A percentile compares a stretch with the other conserved stretches of the same genome.
Conservation (phyloP, 2,113 vertebrate species). For the Hemibagrus wyckioides region DNA sequence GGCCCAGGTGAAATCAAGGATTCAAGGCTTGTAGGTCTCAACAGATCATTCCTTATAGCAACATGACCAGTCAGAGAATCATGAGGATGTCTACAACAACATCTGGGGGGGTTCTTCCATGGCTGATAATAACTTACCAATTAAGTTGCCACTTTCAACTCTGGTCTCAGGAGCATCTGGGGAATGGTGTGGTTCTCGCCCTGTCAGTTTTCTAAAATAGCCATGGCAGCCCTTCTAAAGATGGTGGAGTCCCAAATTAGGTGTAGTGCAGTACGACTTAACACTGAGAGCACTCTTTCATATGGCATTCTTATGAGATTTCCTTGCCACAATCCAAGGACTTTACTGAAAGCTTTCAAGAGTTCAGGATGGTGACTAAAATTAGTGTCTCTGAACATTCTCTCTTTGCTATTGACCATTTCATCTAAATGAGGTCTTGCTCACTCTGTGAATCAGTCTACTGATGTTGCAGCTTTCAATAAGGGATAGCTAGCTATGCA, state of each 20-base stretch:
- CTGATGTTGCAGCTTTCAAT: not conserved
- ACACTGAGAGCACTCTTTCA: not conserved
- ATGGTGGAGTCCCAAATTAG: not conserved
- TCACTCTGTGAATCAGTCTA: not conserved
- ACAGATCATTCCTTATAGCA: not conserved
- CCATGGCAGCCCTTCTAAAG: not conserved
- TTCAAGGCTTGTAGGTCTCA: not conserved
- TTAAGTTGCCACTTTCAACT: not conserved
- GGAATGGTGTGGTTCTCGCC: not conserved
- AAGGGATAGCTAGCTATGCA: not conserved
- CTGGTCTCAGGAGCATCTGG: not conserved
- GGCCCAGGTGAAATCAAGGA: not conserved
- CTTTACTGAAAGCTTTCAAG: not conserved
- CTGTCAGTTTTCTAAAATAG: not conserved
- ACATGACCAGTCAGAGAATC: not conserved
- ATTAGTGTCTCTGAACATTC: not conserved
- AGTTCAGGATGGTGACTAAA: not conserved
- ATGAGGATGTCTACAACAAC: not conserved
- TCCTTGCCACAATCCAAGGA: not conserved
- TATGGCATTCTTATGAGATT: not conserved
- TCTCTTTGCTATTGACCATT: not conserved
- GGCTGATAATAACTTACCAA: not conserved
- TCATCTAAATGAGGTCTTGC: not conserved
- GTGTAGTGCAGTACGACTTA: not conserved
- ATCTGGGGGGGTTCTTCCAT: not conserved